A percentile compares a stretch with the other conserved stretches of the same genome.
phyloP scores from a whole-genome alignment of 2,113 vertebrate species.

The Pseudonaja textilis region DNA sequence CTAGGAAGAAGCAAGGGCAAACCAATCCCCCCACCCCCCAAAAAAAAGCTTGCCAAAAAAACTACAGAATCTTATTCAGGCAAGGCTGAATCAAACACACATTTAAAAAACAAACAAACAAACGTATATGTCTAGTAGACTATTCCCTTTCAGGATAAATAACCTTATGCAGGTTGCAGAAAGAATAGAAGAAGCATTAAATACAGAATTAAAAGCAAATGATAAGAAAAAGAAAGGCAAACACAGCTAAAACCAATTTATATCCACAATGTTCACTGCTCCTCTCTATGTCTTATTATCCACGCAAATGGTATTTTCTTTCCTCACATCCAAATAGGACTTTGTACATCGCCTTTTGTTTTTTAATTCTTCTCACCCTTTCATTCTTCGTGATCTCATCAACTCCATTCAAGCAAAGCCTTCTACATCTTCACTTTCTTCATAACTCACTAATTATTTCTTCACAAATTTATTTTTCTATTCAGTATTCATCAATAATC shows the following conservation, averaged over 20 bases:
- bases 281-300: not conserved
- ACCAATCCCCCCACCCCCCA: not conserved
- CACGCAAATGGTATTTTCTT: not conserved
- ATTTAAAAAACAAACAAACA: not conserved
- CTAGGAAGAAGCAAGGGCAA: not conserved
- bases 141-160: not conserved
- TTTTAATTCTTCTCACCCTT: not conserved
- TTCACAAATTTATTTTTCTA: not conserved
- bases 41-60: not conserved
- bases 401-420: not conserved
- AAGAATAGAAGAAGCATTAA: not conserved
- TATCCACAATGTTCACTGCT: not conserved
- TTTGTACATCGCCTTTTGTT: not conserved
- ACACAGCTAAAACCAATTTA: not conserved
- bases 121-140: not conserved
- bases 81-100: not conserved
- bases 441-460: not conserved
- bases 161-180: not conserved
- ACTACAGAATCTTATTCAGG: not conserved
- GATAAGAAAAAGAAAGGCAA: not conserved
- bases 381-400: not conserved
- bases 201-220: not conserved
- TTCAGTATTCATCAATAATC: not conserved
- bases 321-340: not conserved
- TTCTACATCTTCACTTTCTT: not conserved